Evolutionary conservation across 30 jellyfish, hydroid and myxozoan species (phyloP).

Genomic region (Pelagia noctiluca): DNA sequence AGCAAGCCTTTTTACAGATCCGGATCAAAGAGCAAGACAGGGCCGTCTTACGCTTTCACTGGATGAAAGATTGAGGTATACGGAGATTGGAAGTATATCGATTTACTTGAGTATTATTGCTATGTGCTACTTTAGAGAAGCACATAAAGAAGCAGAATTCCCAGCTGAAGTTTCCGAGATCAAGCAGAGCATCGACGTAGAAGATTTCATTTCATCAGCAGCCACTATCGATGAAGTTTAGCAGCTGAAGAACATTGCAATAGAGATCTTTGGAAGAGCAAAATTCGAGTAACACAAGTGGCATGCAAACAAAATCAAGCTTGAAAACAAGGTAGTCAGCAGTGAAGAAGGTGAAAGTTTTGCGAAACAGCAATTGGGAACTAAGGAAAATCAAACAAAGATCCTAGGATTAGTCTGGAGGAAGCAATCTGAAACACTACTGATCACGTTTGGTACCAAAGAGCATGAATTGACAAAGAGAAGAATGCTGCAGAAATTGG

Average conservation of each 20-base stretch:
- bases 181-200: neutral
- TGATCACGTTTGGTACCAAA: too few species aligned
- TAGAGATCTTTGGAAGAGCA: neutral
- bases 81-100: too few species aligned
- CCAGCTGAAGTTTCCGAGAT: neutral
- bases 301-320: neutral
- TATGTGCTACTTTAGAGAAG: neutral
- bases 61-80: too few species aligned
- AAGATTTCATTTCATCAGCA: neutral
- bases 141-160: neutral
- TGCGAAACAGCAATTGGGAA: constrained; percentile 58
- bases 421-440: too few species aligned
- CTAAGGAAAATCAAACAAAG: constrained; percentile 33
- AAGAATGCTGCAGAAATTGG: neutral
- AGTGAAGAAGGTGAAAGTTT: constrained; percentile 3
- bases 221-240: neutral
- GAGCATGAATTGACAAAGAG: neutral
- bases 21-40: too few species aligned
- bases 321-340: too few species aligned
- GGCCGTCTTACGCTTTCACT: too few species aligned
- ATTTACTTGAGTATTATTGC: neutral
- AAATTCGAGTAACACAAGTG: neutral
- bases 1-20: too few species aligned
- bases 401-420: constrained; percentile 69
- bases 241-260: neutral